A percentile compares a stretch with the other conserved stretches of the same genome.
These are phyloP conservation scores for Salvelinus sp. DNA, from an alignment of 2,113 vertebrate species.

Conservation along the genomic window DNA sequence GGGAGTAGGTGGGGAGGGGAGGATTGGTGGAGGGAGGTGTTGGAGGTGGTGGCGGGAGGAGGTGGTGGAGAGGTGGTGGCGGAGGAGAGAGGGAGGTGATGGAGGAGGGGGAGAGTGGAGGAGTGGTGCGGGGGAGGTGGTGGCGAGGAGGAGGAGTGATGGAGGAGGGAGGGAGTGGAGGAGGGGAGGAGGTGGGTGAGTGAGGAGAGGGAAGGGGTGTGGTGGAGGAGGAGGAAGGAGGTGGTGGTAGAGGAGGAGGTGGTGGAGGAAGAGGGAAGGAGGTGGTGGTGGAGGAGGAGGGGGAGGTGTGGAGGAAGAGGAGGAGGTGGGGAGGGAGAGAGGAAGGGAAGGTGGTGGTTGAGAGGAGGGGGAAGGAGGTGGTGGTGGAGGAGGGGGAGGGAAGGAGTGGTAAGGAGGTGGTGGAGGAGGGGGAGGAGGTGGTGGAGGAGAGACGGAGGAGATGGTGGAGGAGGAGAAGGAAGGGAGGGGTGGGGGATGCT, in stretches of 20 bases:
- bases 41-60: conserved; percentile 16
- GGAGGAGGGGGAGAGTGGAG: too few species aligned
- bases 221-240: too few species aligned
- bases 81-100: too few species aligned
- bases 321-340: conserved; percentile 16
- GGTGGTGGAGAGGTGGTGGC: not conserved
- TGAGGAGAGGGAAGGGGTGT: too few species aligned
- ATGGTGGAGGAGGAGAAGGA: conserved; percentile 13
- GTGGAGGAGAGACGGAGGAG: conserved; percentile 26
- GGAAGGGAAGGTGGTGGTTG: not conserved
- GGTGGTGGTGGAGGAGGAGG: too few species aligned
- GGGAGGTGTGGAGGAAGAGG: conserved; percentile 9
- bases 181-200: too few species aligned
- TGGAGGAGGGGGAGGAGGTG: conserved; percentile 13
- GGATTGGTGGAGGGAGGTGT: too few species aligned
- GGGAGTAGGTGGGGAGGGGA: too few species aligned
- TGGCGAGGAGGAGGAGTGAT: too few species aligned
- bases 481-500: conserved; percentile 14
- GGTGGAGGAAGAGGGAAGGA: conserved; percentile 2
- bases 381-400: too few species aligned
- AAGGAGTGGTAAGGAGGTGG: conserved; percentile 11
- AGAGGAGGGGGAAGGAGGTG: not conserved
- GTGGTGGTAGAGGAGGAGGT: not conserved
- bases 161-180: too few species aligned
- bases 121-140: too few species aligned